These are phyloP conservation scores for Masnerella sp. DNA, from an alignment of 2,888 invertebrate species.

Conservation along the genomic window DNA sequence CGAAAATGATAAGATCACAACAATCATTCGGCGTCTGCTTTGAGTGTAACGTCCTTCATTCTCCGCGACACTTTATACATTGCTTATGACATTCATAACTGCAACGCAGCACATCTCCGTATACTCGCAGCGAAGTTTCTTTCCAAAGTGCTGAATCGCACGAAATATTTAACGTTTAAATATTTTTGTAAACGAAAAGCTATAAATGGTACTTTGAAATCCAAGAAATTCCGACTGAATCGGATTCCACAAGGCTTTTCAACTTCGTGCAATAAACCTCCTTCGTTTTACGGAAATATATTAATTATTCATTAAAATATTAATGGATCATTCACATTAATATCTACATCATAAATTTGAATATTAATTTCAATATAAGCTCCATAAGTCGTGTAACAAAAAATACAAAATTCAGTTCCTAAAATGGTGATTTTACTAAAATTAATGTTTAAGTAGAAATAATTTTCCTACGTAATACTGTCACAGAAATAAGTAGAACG, in stretches of 20 bases:
- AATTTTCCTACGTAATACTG: too few species aligned
- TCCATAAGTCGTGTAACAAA: too few species aligned
- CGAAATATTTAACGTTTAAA: slow-evolving; percentile 32
- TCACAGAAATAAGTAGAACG: too few species aligned
- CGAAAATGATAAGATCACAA: slow-evolving; percentile 11
- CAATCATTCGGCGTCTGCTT: slow-evolving; percentile 22
- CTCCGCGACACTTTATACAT: slow-evolving; percentile 24
- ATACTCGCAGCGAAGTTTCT: slow-evolving; percentile 6
- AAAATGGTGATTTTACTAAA: too few species aligned
- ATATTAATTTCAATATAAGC: too few species aligned
- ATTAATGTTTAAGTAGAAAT: too few species aligned
- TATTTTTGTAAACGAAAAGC: slow-evolving; percentile 26
- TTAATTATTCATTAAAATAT: slow-evolving; percentile 16
- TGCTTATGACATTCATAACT: slow-evolving; percentile 31
- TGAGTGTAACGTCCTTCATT: slow-evolving; percentile 30
- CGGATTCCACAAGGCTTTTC: neutral
- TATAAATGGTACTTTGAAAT: slow-evolving; percentile 10
- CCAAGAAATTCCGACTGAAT: neutral
- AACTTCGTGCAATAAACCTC: neutral
- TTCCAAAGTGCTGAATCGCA: slow-evolving; percentile 19
- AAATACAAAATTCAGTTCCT: too few species aligned
- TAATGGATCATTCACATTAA: too few species aligned
- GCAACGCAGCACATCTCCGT: slow-evolving; percentile 6
- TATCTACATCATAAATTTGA: too few species aligned
- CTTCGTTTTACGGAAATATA: neutral